Base-by-base conservation (phyloP, 1,140 invertebrate species). In the Hypsibius dujardini region DNA sequence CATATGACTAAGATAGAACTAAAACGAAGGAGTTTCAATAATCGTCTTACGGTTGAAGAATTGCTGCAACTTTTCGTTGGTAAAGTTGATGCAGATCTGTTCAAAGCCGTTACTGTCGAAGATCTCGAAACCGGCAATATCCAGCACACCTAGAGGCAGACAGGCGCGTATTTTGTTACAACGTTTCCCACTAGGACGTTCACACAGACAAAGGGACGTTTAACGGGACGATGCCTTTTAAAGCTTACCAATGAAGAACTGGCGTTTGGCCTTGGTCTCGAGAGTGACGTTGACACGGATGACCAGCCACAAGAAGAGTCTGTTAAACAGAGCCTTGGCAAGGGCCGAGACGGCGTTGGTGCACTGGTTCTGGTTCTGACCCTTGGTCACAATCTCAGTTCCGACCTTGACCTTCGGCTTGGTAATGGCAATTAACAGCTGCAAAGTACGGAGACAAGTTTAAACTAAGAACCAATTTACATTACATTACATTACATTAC, bases 51-150 rank as follows among this genome's bases (percentile, higher is more conserved):
- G 95, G 85, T 98, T 98, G 91, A 98, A 98, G 87, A 98, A 98
- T 83, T 98, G 95, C 84, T 98, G 95, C 76, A 98, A 86, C 83
- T 95, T 94, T 86, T 98, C 95, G 83, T 98, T 98, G 82, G 95
- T 97, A 85, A 96, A 98, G 87, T 98, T 98, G 87, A 98, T 98
- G 85, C 95, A 98, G 80, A 98, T 86, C 84, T 98, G 95, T 85
- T 98, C 95, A 86, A 98, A 98, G 83, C 92, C 90, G 86, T 98
- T 98, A 87, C 84, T 95, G 92, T 95, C 95, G 86, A 98, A 98
- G 84, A 98, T 98, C 85, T 98, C 95, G 83, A 98, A 98, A 86
- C 95, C 95, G 83, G 95, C 95, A 86, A 98, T 98, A 91, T 98
- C 95, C 85, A 98, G 87, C 83, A 98, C 95, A 91, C 95, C 83